These are phyloP conservation scores for Falco peregrinus DNA, from an alignment of 2,797 vertebrate genomes.

Conservation along the genomic window DNA sequence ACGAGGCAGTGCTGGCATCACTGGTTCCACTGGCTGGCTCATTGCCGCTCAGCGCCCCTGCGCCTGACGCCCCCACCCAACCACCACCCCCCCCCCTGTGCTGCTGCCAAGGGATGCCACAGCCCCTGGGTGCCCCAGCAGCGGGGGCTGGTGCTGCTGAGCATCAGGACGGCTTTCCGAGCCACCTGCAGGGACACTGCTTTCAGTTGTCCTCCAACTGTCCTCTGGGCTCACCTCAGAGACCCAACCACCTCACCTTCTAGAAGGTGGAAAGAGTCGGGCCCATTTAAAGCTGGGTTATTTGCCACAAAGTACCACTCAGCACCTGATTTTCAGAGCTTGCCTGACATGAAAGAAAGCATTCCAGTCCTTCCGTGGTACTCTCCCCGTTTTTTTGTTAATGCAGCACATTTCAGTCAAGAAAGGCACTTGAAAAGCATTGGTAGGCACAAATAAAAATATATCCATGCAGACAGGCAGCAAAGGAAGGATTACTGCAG, in stretches of 20 bases:
- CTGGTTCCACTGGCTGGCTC: background rate
- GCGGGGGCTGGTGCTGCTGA: background rate
- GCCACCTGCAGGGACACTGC: rapidly evolving
- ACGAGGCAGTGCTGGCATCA: background rate
- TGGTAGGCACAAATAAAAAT: background rate
- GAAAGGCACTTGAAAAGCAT: background rate
- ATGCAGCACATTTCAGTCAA: background rate
- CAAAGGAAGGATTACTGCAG: background rate
- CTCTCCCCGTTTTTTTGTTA: background rate
- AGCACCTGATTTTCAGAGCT: background rate
- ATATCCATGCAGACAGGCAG: background rate
- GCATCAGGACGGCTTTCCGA: background rate
- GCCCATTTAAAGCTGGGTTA: background rate
- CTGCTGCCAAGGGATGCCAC: rapidly evolving
- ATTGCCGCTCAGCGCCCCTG: background rate
- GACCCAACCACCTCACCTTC: background rate
- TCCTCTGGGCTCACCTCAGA: background rate
- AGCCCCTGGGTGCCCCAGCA: background rate
- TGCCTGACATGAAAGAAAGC: background rate
- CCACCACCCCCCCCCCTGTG: background rate
- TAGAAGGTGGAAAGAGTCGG: background rate
- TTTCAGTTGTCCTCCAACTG: rapidly evolving
- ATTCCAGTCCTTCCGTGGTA: background rate
- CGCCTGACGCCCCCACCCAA: no score
- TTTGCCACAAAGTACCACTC: background rate